Evolutionary conservation across 2,113 vertebrate genomes (phyloP).

Genomic region (Odocoileus hemionus): DNA sequence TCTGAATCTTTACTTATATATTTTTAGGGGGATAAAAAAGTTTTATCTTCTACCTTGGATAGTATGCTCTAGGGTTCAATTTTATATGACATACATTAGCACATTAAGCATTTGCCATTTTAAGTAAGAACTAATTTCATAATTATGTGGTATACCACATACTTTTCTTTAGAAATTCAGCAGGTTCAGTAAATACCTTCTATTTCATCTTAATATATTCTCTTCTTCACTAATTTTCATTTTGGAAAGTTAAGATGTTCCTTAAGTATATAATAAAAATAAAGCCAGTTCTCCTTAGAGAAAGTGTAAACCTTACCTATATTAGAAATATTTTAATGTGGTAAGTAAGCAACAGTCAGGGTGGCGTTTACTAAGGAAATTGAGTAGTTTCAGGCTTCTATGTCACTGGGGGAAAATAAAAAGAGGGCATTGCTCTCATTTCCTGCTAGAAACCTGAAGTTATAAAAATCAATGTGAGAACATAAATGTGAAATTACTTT

Average conservation of each 20-base stretch:
- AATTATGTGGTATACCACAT: background rate
- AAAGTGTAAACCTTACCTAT: background rate
- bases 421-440: conserved; percentile 38
- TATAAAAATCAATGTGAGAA: conserved; percentile 50
- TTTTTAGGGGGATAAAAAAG: background rate
- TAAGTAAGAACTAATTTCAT: conserved; percentile 19
- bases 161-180: background rate
- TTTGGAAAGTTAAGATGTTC: background rate
- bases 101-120: conserved; percentile 25
- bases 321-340: conserved; percentile 27
- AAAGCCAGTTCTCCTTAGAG: background rate
- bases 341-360: conserved; percentile 4
- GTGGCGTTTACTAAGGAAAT: conserved; percentile 27
- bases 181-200: background rate
- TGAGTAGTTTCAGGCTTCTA: background rate
- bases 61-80: background rate
- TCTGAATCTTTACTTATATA: background rate
- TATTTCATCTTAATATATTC: conserved; percentile 30
- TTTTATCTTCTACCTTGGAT: background rate
- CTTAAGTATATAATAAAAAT: conserved; percentile 26
- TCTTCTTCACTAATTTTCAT: background rate
- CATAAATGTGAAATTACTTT: conserved; percentile 56
- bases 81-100: background rate
- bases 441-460: conserved; percentile 30
- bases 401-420: background rate